Conservation (phyloP, 2,888 invertebrate species). For the Erynnis tages region DNA sequence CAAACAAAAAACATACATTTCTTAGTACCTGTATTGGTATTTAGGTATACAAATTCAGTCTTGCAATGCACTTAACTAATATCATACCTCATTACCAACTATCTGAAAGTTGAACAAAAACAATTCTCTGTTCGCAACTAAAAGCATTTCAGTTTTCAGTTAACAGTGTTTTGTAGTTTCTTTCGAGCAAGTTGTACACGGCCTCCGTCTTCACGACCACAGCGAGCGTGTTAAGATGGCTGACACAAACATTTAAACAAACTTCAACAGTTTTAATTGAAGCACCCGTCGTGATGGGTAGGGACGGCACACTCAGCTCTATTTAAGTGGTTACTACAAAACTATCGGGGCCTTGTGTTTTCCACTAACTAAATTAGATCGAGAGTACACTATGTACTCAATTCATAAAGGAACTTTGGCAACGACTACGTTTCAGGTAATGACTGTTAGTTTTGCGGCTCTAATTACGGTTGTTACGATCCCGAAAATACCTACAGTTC, state of each 20-base stretch:
- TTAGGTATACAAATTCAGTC: background rate
- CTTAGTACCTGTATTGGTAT: too few relatives aligned
- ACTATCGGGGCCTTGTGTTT: slow-evolving; percentile 40
- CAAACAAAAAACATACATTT: too few relatives aligned
- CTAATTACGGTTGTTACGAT: slow-evolving; percentile 19
- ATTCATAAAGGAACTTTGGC: slow-evolving; percentile 42
- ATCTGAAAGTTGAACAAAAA: background rate
- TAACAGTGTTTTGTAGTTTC: slow-evolving; percentile 9
- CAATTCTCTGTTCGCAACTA: background rate
- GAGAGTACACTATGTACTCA: slow-evolving; percentile 32
- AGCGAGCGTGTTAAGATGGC: slow-evolving; percentile 39
- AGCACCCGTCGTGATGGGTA: slow-evolving; percentile 58
- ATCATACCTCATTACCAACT: background rate
- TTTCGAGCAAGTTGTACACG: slow-evolving; percentile 7
- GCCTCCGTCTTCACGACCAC: slow-evolving; percentile 8
- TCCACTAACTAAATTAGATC: slow-evolving; percentile 58
- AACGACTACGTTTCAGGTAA: slow-evolving; percentile 33
- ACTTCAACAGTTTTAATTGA: slow-evolving; percentile 74
- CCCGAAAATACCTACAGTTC: slow-evolving; percentile 8
- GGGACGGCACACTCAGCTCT: slow-evolving; percentile 38
- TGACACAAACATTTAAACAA: slow-evolving; percentile 72
- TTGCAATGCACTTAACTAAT: background rate
- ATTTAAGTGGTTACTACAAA: slow-evolving; percentile 43
- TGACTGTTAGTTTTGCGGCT: slow-evolving; percentile 22
- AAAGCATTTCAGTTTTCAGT: slow-evolving; percentile 4